Evolutionary conservation across 2,888 invertebrate species (phyloP).

Genomic region (Leucozona laternaria): DNA sequence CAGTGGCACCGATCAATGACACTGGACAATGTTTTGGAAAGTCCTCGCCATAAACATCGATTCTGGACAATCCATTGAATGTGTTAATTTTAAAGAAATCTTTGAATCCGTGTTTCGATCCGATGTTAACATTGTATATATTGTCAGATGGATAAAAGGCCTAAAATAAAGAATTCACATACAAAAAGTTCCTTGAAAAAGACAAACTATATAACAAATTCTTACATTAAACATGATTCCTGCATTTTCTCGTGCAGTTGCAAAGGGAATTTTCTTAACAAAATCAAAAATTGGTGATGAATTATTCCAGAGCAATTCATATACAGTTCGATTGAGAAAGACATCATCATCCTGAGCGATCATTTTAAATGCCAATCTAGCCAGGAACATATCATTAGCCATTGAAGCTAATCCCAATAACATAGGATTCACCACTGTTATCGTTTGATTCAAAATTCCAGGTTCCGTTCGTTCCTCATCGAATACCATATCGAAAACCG

Average conservation of each 20-base stretch:
- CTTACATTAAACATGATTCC: slow-evolving; percentile 87
- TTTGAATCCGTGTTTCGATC: slow-evolving; percentile 65
- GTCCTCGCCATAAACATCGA: slow-evolving; percentile 43
- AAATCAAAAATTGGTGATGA: slow-evolving; percentile 86
- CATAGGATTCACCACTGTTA: slow-evolving; percentile 81
- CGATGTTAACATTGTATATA: slow-evolving; percentile 74
- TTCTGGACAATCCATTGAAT: slow-evolving; percentile 58
- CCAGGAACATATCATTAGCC: slow-evolving; percentile 49
- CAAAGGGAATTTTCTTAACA: slow-evolving; percentile 85
- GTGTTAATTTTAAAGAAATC: slow-evolving; percentile 75
- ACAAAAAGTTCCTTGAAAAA: no score
- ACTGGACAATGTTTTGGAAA: slow-evolving; percentile 58
- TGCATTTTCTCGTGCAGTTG: slow-evolving; percentile 84
- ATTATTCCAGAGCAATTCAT: slow-evolving; percentile 88
- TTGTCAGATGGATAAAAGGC: slow-evolving; percentile 51
- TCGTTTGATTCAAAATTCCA: slow-evolving; percentile 85
- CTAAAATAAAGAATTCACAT: slow-evolving; percentile 28
- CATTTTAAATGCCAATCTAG: slow-evolving; percentile 55
- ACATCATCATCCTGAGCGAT: slow-evolving; percentile 54
- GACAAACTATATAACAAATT: background rate
- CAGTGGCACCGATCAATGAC: slow-evolving; percentile 59
- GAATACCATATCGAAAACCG: slow-evolving; percentile 78
- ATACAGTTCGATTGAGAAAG: slow-evolving; percentile 85
- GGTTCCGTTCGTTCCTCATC: slow-evolving; percentile 85
- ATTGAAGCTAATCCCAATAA: slow-evolving; percentile 61